Conservation (phyloP, 2,888 invertebrate genomes). For the Drosophila koepferae region DNA sequence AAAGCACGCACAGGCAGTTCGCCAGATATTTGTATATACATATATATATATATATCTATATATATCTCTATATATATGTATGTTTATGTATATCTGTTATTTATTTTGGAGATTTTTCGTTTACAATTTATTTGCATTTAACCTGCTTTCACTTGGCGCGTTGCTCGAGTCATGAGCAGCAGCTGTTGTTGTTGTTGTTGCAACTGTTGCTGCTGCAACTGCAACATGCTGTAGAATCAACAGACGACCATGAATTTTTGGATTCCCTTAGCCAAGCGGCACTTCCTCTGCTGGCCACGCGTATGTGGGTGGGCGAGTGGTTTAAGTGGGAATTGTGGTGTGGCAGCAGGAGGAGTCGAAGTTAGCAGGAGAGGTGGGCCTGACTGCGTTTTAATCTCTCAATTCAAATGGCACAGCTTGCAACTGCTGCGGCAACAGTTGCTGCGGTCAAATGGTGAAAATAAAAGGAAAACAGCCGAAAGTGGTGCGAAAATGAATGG, state of each 20-base stretch:
- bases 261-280: constrained; percentile 14
- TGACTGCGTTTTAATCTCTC: constrained; percentile 71
- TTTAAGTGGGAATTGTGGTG: constrained; percentile 1
- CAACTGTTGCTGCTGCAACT: constrained; percentile 58
- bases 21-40: neutral
- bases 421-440: constrained; percentile 31
- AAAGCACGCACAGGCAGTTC: constrained; percentile 19
- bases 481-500: constrained; percentile 20
- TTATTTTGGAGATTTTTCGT: constrained; percentile 14
- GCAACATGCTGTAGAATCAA: constrained; percentile 44
- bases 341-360: neutral
- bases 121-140: constrained; percentile 82
- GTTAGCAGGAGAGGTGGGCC: neutral
- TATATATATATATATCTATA: neutral
- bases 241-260: constrained; percentile 43
- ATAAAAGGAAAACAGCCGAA: constrained; percentile 45
- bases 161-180: constrained; percentile 62
- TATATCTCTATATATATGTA: neutral
- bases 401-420: constrained; percentile 65
- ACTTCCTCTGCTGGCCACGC: constrained; percentile 18
- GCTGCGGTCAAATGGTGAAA: constrained; percentile 50
- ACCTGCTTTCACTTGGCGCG: constrained; percentile 82
- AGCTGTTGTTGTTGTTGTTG: constrained; percentile 29
- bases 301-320: constrained; percentile 46
- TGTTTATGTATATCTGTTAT: neutral